Evolutionary conservation across 2,888 invertebrate genomes (phyloP).

Genomic region (Volucella inanis): DNA sequence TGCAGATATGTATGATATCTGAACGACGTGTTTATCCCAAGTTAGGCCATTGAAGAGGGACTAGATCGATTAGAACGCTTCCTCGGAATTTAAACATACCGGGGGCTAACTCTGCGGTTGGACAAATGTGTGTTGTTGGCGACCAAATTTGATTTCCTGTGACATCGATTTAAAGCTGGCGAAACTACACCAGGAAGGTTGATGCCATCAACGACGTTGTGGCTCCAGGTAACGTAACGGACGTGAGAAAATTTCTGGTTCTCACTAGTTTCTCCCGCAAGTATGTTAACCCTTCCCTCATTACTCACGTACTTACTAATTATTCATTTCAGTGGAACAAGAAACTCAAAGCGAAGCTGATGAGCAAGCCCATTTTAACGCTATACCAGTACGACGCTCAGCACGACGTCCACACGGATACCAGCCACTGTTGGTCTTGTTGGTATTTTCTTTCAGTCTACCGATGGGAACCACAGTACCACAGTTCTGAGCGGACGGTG

Average conservation of each 20-base stretch:
- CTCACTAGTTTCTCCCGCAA: constrained; percentile 71
- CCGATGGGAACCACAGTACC: too few relatives aligned
- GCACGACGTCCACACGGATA: constrained; percentile 75
- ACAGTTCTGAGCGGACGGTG: too few relatives aligned
- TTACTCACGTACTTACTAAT: too few relatives aligned
- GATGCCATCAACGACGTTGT: constrained; percentile 25
- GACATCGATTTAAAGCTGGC: constrained; percentile 6
- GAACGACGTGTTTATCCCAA: constrained; percentile 68
- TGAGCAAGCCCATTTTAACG: constrained; percentile 43
- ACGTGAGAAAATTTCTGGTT: constrained; percentile 63
- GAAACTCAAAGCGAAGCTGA: constrained; percentile 33
- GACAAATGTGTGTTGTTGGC: constrained; percentile 27
- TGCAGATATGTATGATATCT: constrained; percentile 39
- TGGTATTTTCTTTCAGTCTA: constrained; percentile 66
- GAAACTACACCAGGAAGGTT: constrained; percentile 6
- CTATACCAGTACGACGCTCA: constrained; percentile 43
- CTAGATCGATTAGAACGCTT: constrained; percentile 1
- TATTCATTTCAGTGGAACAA: constrained; percentile 47
- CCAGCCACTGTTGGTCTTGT: constrained; percentile 69
- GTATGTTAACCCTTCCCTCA: too few relatives aligned
- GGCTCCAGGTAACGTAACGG: constrained; percentile 40
- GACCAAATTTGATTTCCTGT: constrained; percentile 27
- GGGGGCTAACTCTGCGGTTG: constrained; percentile 17
- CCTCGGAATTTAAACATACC: not conserved
- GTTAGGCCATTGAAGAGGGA: constrained; percentile 38